phyloP scores from a whole-genome alignment of 2,113 vertebrate species.

The Solea senegalensis region DNA sequence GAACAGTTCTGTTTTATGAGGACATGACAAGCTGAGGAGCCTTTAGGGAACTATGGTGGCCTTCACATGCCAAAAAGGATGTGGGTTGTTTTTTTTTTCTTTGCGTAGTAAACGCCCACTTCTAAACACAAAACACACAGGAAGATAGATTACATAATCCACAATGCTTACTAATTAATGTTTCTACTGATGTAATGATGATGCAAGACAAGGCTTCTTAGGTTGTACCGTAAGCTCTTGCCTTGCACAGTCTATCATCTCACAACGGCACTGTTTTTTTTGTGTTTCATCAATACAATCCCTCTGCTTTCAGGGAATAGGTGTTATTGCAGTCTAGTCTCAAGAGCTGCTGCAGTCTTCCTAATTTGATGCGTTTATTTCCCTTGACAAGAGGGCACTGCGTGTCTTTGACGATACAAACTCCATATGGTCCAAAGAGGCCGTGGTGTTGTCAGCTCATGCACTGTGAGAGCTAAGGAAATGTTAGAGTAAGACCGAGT shows the following conservation, averaged over 20 bases:
- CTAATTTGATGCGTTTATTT: conserved; percentile 66
- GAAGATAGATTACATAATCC: background rate
- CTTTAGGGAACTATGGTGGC: no score
- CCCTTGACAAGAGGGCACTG: conserved; percentile 37
- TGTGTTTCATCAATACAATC: conserved; percentile 53
- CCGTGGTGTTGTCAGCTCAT: conserved; percentile 35
- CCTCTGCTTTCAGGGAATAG: conserved; percentile 18
- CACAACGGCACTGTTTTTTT: background rate
- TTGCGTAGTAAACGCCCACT: no score
- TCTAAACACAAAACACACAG: background rate
- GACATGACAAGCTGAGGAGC: no score
- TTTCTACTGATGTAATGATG: background rate
- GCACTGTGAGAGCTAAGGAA: conserved; percentile 38
- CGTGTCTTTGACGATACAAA: conserved; percentile 46
- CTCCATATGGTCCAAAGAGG: conserved; percentile 41
- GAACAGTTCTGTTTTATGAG: no score
- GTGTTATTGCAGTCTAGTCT: conserved; percentile 57
- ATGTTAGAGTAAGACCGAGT: background rate
- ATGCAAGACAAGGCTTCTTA: conserved; percentile 5
- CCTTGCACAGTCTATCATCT: background rate
- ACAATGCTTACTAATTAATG: background rate
- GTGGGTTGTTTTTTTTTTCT: no score
- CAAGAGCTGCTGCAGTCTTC: conserved; percentile 52
- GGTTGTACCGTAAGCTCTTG: background rate
- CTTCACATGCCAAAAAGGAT: no score